Conservation (phyloP, 2,797 vertebrate species). For the Coccyzus lansbergi region DNA sequence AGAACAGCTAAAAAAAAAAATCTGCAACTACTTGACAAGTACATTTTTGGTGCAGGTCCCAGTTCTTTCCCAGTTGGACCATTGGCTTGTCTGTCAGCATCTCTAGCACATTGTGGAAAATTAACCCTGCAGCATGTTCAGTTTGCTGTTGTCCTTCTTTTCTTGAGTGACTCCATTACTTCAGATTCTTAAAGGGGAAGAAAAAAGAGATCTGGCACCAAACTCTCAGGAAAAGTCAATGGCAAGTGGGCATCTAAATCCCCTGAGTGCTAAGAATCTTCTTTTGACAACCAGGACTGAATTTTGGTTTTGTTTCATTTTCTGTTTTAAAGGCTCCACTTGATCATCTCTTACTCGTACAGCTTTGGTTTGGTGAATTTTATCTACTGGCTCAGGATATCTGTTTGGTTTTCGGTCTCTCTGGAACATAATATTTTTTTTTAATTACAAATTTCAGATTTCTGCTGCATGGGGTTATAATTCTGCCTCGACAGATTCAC, state of each 20-base stretch:
- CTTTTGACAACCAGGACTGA: neutral
- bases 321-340: neutral
- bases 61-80: constrained; percentile 70
- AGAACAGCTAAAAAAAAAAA: constrained; percentile 72
- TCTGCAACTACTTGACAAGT: constrained; percentile 71
- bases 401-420: constrained; percentile 16
- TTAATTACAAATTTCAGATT: constrained; percentile 55
- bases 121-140: constrained; percentile 6
- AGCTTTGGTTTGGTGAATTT: constrained; percentile 7
- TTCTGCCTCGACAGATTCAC: constrained; percentile 54
- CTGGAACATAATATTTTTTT: neutral
- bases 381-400: neutral
- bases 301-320: constrained; percentile 8
- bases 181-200: neutral
- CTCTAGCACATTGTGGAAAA: constrained; percentile 21
- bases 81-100: constrained; percentile 70
- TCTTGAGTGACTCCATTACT: neutral
- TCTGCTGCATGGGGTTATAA: constrained; percentile 49
- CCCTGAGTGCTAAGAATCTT: neutral
- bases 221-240: neutral
- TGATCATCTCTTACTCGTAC: neutral
- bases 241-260: constrained; percentile 5
- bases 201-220: neutral
- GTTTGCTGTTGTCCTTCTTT: constrained; percentile 55
- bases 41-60: constrained; percentile 71